These are phyloP conservation scores for Bos indicus DNA, from an alignment of 2,113 vertebrate species.

Conservation along the genomic window DNA sequence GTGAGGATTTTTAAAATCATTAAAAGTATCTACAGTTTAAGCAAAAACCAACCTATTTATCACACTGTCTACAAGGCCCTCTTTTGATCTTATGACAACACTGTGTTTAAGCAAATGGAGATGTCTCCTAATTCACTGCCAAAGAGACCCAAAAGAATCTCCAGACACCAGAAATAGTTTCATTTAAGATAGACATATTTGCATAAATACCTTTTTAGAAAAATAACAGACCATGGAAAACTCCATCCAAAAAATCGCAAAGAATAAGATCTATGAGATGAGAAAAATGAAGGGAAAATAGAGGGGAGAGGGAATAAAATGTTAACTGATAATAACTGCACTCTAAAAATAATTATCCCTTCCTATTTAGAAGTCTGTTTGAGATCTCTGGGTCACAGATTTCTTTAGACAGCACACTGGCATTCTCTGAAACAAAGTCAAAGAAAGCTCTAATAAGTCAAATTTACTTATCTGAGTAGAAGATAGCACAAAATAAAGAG, in stretches of 20 bases:
- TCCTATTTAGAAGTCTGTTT: background rate
- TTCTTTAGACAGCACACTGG: background rate
- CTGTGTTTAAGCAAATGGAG: background rate
- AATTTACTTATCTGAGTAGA: background rate
- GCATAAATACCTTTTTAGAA: background rate
- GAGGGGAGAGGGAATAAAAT: background rate
- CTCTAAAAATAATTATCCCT: background rate
- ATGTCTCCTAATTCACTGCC: background rate
- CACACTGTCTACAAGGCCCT: background rate
- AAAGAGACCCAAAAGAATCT: background rate
- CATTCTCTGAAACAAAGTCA: conserved; percentile 9
- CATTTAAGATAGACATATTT: background rate
- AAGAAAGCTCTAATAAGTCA: conserved; percentile 11
- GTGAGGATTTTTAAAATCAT: background rate
- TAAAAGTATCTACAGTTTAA: background rate
- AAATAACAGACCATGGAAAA: background rate
- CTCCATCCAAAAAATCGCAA: background rate
- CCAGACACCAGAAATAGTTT: background rate
- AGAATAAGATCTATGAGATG: background rate
- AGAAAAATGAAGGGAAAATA: background rate
- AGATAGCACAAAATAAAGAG: background rate
- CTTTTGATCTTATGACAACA: background rate
- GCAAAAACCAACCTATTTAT: background rate
- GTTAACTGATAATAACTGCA: background rate
- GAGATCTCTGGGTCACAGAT: background rate